phyloP scores from a whole-genome alignment of 1,140 invertebrate genomes.

The Ostrea edulis region DNA sequence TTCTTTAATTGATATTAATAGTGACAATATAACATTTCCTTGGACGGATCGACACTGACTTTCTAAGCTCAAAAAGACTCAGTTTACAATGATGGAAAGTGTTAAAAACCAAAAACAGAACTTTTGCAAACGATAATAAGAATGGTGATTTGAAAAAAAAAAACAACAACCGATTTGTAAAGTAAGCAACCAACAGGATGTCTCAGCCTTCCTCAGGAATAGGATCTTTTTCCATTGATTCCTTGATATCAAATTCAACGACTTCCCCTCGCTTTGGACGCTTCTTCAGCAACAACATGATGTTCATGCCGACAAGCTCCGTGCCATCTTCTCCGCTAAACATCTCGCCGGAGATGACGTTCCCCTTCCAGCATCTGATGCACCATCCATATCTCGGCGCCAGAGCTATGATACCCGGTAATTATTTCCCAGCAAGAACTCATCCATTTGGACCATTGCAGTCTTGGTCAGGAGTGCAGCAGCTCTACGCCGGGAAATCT shows the following conservation, averaged over 20 bases:
- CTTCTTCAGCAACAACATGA: conserved; percentile 55
- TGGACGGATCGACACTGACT: background rate
- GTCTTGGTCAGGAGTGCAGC: conserved; percentile 38
- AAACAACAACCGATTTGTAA: background rate
- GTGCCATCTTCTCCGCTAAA: background rate
- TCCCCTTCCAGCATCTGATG: conserved; percentile 20
- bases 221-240: conserved; percentile 64
- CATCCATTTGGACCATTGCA: background rate
- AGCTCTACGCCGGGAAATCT: conserved; percentile 43
- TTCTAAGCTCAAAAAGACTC: background rate
- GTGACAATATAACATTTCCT: background rate
- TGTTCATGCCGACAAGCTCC: conserved; percentile 56
- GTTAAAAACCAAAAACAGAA: conserved; percentile 41
- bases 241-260: conserved; percentile 52
- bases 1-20: background rate
- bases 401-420: conserved; percentile 33
- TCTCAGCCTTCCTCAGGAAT: conserved; percentile 47
- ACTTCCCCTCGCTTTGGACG: conserved; percentile 51
- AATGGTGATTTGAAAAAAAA: conserved; percentile 10
- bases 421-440: conserved; percentile 35
- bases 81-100: background rate
- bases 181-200: conserved; percentile 23
- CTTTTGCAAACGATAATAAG: conserved; percentile 23
- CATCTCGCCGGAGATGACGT: conserved; percentile 1
- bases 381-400: conserved; percentile 29